Evolutionary conservation across 1,140 invertebrate genomes (phyloP).

Genomic region (Ceratina japonica): DNA sequence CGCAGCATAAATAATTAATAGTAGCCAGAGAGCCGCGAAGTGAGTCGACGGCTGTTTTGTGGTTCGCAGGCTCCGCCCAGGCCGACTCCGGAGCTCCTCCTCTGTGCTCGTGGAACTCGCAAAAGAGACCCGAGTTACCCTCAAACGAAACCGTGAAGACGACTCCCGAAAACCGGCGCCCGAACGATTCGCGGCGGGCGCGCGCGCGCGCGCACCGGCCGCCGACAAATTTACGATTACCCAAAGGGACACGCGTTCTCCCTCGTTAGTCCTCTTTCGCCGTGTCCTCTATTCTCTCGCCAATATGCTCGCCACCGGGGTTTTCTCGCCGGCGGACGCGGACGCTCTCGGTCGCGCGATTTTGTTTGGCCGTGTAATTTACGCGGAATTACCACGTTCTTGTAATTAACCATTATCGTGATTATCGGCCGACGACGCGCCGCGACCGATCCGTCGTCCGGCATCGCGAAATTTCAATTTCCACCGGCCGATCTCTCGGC

Average conservation of each 20-base stretch:
- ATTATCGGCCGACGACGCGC: slow-evolving; percentile 47
- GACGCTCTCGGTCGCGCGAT: slow-evolving; percentile 8
- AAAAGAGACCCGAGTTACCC: slow-evolving; percentile 45
- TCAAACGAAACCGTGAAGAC: slow-evolving; percentile 47
- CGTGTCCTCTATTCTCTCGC: background rate
- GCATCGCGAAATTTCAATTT: slow-evolving; percentile 52
- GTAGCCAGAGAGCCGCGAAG: slow-evolving; percentile 75
- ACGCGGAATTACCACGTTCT: slow-evolving; percentile 48
- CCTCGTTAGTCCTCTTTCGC: slow-evolving; percentile 17
- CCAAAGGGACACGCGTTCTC: background rate
- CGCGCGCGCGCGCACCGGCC: no score
- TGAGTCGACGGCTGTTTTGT: slow-evolving; percentile 77
- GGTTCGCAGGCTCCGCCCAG: slow-evolving; percentile 78
- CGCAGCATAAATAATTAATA: slow-evolving; percentile 80
- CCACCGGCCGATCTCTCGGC: slow-evolving; percentile 37
- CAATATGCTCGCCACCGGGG: background rate
- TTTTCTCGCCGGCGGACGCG: background rate
- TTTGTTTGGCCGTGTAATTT: slow-evolving; percentile 45
- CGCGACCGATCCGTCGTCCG: slow-evolving; percentile 34
- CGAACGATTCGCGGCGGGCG: slow-evolving; percentile 6
- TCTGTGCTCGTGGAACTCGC: slow-evolving; percentile 64
- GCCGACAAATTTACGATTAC: slow-evolving; percentile 42
- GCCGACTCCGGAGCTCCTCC: slow-evolving; percentile 77
- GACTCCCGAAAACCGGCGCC: slow-evolving; percentile 25
- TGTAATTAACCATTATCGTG: slow-evolving; percentile 56